A percentile compares a stretch with the other conserved stretches of the same genome.
These are phyloP conservation scores for Propithecus deckenii DNA, from an alignment of 2,797 vertebrate species.

Conservation along the genomic window DNA sequence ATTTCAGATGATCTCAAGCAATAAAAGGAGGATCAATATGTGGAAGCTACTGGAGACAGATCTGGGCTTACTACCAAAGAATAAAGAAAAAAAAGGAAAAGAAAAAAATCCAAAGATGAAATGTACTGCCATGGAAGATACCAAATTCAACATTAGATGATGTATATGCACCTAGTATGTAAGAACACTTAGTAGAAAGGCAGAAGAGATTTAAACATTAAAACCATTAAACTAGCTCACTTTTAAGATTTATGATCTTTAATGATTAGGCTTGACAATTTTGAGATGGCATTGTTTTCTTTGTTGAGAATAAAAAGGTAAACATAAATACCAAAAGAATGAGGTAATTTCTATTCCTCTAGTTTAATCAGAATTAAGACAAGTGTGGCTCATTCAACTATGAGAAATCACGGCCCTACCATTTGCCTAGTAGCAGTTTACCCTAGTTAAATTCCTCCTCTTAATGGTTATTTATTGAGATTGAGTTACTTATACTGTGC, in stretches of 20 bases:
- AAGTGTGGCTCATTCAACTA: neutral
- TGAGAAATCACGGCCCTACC: neutral
- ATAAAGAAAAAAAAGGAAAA: neutral
- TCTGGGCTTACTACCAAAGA: neutral
- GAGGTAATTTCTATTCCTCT: neutral
- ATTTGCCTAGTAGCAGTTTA: neutral
- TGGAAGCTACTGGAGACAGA: neutral
- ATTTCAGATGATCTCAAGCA: neutral
- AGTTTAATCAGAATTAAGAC: neutral
- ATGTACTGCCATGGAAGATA: neutral
- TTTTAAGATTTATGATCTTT: neutral
- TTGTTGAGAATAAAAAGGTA: neutral
- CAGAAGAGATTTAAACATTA: neutral
- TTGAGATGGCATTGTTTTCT: constrained; percentile 2
- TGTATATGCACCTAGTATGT: neutral
- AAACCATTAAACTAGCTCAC: neutral
- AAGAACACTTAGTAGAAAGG: neutral
- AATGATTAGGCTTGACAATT: neutral
- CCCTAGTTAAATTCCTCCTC: neutral
- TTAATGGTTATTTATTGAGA: neutral
- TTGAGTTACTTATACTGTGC: neutral
- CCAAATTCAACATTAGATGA: neutral
- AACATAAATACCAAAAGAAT: neutral
- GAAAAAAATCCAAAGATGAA: neutral
- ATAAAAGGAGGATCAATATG: neutral